Evolutionary conservation across 2,797 vertebrate genomes (phyloP), one percentile per base, ranked within the genome.

Genomic region (Apogon talboti): DNA sequence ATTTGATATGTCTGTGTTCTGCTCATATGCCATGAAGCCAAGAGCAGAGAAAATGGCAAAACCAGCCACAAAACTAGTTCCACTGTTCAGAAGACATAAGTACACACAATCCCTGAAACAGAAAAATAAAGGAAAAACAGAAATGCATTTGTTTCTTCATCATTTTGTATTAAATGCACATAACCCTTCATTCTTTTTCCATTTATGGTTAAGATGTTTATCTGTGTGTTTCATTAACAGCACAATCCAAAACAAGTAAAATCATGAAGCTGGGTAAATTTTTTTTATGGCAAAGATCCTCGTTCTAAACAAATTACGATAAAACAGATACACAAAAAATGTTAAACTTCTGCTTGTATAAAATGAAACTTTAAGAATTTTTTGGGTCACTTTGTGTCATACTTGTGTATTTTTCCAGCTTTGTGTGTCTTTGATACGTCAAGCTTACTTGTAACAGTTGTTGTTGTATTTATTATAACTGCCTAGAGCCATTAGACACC

Each of bases 381-480:
- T 6, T 28, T 28, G 24, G 24, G 24, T 35, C 33, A 35, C 33
- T 35, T 9, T 35, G 33, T 35, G 2, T 3, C 3, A 35, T 35
- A 8, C 9, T 35, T 30, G 40, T n/a, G 40, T 42, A n/a, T 42
- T 15, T 43, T 15, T 14, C n/a, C n/a, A 14, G 51, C 2, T 52
- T 1, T 43, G 14, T 38, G 1, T 28, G 13, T 49, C 14, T 14
- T 7, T 10, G 14, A 19, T 48, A 41, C 2, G n/a, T 49, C 8
- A 61, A 57, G 86, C 93, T 87, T 77, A 95, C 94, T 91, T 95
- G 89, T 94, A 95, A 71, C 94, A 94, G 81, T 95, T 92, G 61
- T 95, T 95, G 88, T 93, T 86, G 85, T 94, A 94, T 61, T 94
- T 94, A 69, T 95, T 95, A 66, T 95, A 95, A 85, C 94, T 95